Conservation (phyloP, 2,113 vertebrate species). For the Diadophis punctatus region DNA sequence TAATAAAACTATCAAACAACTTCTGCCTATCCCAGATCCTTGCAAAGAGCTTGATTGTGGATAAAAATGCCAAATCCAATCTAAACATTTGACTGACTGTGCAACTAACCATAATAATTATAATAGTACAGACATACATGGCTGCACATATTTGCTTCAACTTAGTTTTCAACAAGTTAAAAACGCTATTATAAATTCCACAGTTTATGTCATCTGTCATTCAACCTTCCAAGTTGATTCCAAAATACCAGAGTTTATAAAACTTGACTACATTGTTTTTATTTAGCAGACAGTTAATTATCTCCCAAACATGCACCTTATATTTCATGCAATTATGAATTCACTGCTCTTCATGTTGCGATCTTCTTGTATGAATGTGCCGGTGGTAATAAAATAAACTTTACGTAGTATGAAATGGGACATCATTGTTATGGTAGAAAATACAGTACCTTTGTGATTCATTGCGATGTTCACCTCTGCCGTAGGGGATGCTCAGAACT, state of each 20-base stretch:
- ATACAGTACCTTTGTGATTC: background rate
- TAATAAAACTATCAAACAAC: background rate
- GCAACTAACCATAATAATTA: background rate
- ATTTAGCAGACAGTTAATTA: background rate
- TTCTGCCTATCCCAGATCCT: background rate
- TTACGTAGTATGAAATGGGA: background rate
- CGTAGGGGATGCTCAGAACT: slow-evolving; percentile 93
- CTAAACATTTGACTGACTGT: background rate
- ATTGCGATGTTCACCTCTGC: slow-evolving; percentile 25
- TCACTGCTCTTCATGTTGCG: background rate
- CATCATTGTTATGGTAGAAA: background rate
- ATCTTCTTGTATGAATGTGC: background rate
- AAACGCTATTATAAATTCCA: background rate
- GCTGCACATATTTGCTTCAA: background rate
- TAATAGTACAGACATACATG: background rate
- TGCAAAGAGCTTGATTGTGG: background rate
- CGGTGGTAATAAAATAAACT: background rate
- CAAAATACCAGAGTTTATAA: background rate
- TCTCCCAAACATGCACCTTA: background rate
- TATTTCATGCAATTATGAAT: background rate
- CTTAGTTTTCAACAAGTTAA: background rate
- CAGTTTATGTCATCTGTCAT: background rate
- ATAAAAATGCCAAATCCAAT: background rate
- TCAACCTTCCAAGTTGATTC: background rate
- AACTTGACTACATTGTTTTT: background rate